phyloP scores from a whole-genome alignment of 1,140 invertebrate genomes.

The Nymphalis io region DNA sequence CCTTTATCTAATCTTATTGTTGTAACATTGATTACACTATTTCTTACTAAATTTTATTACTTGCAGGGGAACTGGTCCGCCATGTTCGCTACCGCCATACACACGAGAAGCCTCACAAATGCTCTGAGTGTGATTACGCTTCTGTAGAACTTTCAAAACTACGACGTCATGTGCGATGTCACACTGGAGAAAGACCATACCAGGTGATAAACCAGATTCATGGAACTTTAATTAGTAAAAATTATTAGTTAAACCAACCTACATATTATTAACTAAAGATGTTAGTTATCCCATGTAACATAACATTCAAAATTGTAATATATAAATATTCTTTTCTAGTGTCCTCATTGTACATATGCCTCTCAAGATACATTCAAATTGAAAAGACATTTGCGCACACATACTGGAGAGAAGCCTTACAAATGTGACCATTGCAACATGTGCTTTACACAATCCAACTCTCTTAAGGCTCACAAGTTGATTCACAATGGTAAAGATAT shows the following conservation, averaged over 20 bases:
- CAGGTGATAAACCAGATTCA: constrained; percentile 75
- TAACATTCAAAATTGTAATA: too few relatives aligned
- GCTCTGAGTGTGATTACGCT: constrained; percentile 96
- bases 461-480: constrained; percentile 95
- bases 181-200: constrained; percentile 92
- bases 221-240: too few relatives aligned
- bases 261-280: too few relatives aligned
- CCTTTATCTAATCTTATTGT: not conserved
- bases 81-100: constrained; percentile 96
- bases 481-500: constrained; percentile 91
- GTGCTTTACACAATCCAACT: constrained; percentile 98
- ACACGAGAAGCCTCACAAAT: constrained; percentile 97
- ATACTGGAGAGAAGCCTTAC: constrained; percentile 96
- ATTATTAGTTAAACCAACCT: too few relatives aligned
- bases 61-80: constrained; percentile 92
- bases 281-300: too few relatives aligned
- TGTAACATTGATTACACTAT: too few relatives aligned
- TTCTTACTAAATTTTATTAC: not conserved
- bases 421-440: constrained; percentile 96
- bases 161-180: constrained; percentile 95
- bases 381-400: constrained; percentile 96
- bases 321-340: constrained; percentile 81
- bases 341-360: constrained; percentile 98
- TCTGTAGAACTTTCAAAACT: constrained; percentile 96
- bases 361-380: constrained; percentile 99